A percentile compares a stretch with the other conserved stretches of the same genome.
Evolutionary conservation across 2,888 invertebrate species (phyloP).

Genomic region (Teinopalpus imperialis): DNA sequence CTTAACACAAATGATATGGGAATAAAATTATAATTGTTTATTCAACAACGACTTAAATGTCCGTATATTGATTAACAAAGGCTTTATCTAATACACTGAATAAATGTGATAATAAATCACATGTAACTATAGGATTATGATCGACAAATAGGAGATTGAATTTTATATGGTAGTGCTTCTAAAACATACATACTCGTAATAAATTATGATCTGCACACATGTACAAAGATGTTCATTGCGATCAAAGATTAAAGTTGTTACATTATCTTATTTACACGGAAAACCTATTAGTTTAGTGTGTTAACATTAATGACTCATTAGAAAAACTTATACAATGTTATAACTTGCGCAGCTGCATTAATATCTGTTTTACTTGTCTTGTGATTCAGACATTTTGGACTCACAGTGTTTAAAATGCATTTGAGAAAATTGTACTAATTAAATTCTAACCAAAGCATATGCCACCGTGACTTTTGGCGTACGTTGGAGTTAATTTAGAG

Average conservation of each 20-base stretch:
- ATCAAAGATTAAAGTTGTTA: constrained; percentile 20
- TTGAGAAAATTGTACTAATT: constrained; percentile 52
- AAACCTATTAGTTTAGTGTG: constrained; percentile 16
- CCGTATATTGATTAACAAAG: too few relatives aligned
- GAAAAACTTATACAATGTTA: constrained; percentile 17
- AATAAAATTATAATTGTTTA: too few relatives aligned
- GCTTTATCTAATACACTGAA: constrained; percentile 1
- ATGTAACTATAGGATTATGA: constrained; percentile 2
- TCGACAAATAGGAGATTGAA: constrained; percentile 1
- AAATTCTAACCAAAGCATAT: constrained; percentile 61
- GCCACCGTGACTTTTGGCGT: constrained; percentile 61
- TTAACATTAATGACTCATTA: constrained; percentile 24
- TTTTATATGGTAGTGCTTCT: constrained; percentile 7
- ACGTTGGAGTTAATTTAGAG: constrained; percentile 51
- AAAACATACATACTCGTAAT: constrained; percentile 16
- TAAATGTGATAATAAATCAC: constrained; percentile 1
- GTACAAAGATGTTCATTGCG: constrained; percentile 20
- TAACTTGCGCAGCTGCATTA: constrained; percentile 6
- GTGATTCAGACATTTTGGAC: neutral
- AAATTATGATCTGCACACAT: constrained; percentile 16
- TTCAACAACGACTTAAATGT: too few relatives aligned
- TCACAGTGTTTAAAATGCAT: constrained; percentile 2
- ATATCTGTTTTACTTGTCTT: constrained; percentile 2
- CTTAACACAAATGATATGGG: too few relatives aligned
- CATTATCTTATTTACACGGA: constrained; percentile 25